phyloP scores from a whole-genome alignment of 2,113 vertebrate genomes.

The Xiphophorus maculatus region DNA sequence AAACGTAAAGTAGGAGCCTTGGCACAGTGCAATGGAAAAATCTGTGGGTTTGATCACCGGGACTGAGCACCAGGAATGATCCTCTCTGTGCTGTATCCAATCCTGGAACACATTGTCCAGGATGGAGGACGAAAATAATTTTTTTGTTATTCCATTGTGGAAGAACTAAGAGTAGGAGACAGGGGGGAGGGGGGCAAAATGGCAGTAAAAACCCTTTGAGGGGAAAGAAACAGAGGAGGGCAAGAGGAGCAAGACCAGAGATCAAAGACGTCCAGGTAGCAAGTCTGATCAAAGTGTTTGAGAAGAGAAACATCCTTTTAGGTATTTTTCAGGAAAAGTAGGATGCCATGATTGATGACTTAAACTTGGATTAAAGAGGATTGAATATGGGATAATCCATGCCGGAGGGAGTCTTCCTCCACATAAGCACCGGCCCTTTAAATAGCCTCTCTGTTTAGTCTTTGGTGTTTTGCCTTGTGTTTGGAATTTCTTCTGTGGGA shows the following conservation, averaged over 20 bases:
- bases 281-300: neutral
- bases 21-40: slow-evolving; percentile 69
- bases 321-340: slow-evolving; percentile 5
- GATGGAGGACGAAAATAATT: slow-evolving; percentile 36
- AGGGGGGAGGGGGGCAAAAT: slow-evolving; percentile 23
- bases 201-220: slow-evolving; percentile 40
- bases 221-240: slow-evolving; percentile 12
- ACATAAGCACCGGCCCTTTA: slow-evolving; percentile 11
- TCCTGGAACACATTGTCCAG: slow-evolving; percentile 51
- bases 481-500: neutral
- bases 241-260: slow-evolving; percentile 5
- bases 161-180: slow-evolving; percentile 31
- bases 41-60: slow-evolving; percentile 65
- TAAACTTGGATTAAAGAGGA: slow-evolving; percentile 38
- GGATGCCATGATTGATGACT: slow-evolving; percentile 39
- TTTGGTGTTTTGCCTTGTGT: neutral
- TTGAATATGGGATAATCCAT: slow-evolving; percentile 15
- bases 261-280: neutral
- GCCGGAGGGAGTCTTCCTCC: slow-evolving; percentile 11
- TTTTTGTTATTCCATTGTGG: slow-evolving; percentile 1
- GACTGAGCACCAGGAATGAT: slow-evolving; percentile 47
- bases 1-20: slow-evolving; percentile 57
- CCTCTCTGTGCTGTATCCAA: slow-evolving; percentile 44
- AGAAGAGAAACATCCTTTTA: slow-evolving; percentile 22
- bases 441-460: neutral